These are phyloP conservation scores for Pseudorhiza aurosa DNA, from an alignment of 30 jellyfish, hydroid and myxozoan species.

Conservation along the genomic window DNA sequence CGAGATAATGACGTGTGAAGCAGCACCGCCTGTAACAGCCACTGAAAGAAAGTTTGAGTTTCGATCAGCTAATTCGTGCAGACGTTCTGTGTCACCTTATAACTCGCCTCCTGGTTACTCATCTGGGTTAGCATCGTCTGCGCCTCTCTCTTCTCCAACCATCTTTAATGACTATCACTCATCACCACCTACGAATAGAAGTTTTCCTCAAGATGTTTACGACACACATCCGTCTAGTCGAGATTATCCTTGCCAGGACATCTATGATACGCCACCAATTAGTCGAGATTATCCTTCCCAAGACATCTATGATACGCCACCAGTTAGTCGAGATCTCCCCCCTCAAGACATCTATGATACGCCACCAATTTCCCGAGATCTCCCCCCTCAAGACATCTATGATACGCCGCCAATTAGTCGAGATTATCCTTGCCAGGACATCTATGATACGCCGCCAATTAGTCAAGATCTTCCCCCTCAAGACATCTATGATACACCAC, in stretches of 20 bases:
- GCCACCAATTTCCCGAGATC: conserved; percentile 6
- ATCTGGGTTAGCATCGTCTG: too few species aligned
- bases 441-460: conserved; percentile 60
- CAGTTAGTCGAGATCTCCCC: not conserved
- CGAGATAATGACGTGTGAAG: not conserved
- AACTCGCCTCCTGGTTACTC: too few species aligned
- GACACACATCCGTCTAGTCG: not conserved
- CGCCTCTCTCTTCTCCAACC: too few species aligned
- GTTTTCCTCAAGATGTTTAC: not conserved
- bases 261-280: not conserved
- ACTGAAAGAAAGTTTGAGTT: too few species aligned
- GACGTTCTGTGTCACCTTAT: too few species aligned
- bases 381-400: not conserved
- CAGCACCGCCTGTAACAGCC: conserved; percentile 49
- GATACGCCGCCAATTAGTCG: conserved; percentile 8
- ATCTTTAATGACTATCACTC: too few species aligned
- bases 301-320: conserved; percentile 26
- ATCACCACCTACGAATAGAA: too few species aligned
- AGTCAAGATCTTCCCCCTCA: not conserved
- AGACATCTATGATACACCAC: conserved; percentile 15
- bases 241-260: not conserved
- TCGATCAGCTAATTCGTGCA: too few species aligned
- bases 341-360: conserved; percentile 1
- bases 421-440: not conserved
- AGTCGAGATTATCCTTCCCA: not conserved